Evolutionary conservation across 2,888 invertebrate genomes (phyloP).

Genomic region (Leucophenga maculata): DNA sequence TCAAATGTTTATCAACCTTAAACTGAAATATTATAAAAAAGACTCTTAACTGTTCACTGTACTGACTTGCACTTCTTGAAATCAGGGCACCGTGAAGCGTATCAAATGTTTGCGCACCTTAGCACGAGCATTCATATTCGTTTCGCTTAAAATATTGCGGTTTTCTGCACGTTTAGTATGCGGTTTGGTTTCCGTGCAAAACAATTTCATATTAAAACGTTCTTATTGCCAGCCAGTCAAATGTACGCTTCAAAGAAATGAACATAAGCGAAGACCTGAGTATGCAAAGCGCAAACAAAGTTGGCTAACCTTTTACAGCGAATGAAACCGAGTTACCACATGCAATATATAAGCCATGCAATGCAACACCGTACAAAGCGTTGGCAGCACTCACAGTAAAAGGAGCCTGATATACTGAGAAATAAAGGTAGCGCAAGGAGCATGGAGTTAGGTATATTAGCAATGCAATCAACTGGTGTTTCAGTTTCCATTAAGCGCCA

Average conservation of each 20-base stretch:
- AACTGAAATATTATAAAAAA: too few relatives aligned
- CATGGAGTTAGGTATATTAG: constrained; percentile 3
- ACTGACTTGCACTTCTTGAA: too few relatives aligned
- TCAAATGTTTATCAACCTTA: too few relatives aligned
- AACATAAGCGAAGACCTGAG: not conserved
- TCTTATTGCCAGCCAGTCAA: not conserved
- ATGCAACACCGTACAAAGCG: constrained; percentile 42
- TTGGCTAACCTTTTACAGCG: constrained; percentile 1
- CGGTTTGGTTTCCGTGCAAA: constrained; percentile 2
- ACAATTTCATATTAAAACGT: constrained; percentile 4
- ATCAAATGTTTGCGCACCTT: not conserved
- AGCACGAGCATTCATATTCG: not conserved
- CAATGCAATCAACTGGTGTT: constrained; percentile 68
- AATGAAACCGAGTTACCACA: constrained; percentile 43
- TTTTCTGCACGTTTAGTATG: not conserved
- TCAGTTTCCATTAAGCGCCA: constrained; percentile 57
- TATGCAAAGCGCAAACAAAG: constrained; percentile 4
- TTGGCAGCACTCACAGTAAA: constrained; percentile 14
- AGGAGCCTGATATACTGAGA: constrained; percentile 24
- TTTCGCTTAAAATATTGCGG: not conserved
- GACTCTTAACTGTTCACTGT: too few relatives aligned
- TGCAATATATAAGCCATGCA: constrained; percentile 49
- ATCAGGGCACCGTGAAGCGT: not conserved
- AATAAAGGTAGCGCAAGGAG: constrained; percentile 18
- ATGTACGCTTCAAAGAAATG: not conserved